Evolutionary conservation across 1,140 invertebrate species (phyloP), one percentile per base, ranked within the genome.

Genomic region (Dolichoris vasculosae): DNA sequence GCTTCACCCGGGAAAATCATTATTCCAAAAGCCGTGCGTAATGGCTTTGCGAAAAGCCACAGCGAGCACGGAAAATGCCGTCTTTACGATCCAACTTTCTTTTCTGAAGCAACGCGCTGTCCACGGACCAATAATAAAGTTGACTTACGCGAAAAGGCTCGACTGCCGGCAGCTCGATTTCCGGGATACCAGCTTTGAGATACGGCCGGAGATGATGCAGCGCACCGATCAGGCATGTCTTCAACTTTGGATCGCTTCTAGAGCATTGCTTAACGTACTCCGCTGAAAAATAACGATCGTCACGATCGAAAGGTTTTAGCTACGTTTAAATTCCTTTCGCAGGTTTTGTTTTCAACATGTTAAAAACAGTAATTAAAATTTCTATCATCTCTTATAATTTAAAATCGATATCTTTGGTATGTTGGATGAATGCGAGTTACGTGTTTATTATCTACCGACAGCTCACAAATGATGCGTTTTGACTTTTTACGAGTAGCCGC

Each of bases 211-310:
- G 89, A 90, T 96, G 95, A 84, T 96, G 94, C 7, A 96, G 89
- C 17, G 95, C 92, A 46, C 91, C 90, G 43, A 95, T 95, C 76
- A 96, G 92, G 88, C 96, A 96, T n/a, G 94, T 89, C 63, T 94
- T 93, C 32, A 96, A 82, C 82, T 96, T 91, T 11, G 96, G 95
- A 90, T 96, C 95, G 75, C 93, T 94, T 85, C 94, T 94, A 51
- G 94, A 94, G 88, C 96, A 96, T 91, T 95, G 95, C 88, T 96
- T 96, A 35, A 96, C 94, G 88, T 96, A 96, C 76, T 95, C 94
- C 26, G 95, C 96, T 96, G 91, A 51, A 94, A 95, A 88, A 69
- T 80, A 38, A 59, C 4, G 15, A 40, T 0, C 35, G 32, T 55
- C 75, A 59, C 15, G 13, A 30, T 51, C 48, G 48, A 17, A 17